phyloP scores from a whole-genome alignment of 2,113 vertebrate genomes.

The Lagopus leucura region DNA sequence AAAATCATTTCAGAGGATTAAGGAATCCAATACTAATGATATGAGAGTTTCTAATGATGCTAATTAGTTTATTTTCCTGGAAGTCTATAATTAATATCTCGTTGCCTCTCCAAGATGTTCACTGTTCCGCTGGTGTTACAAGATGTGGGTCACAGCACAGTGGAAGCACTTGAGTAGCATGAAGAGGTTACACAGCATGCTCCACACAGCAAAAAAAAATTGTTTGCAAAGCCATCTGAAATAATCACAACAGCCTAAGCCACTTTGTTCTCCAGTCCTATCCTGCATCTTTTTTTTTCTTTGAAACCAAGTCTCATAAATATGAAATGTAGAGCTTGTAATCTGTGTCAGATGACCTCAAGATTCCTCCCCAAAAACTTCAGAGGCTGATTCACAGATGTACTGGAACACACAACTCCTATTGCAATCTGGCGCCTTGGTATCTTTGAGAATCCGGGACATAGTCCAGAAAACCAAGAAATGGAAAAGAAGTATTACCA shows the following conservation, averaged over 20 bases:
- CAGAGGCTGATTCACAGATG: constrained; percentile 53
- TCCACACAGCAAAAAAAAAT: neutral
- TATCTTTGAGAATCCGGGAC: constrained; percentile 49
- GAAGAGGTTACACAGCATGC: neutral
- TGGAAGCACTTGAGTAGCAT: neutral
- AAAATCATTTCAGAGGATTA: neutral
- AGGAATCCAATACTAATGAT: neutral
- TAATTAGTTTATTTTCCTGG: neutral
- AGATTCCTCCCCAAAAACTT: constrained; percentile 13
- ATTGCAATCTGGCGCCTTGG: constrained; percentile 52
- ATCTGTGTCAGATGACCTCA: constrained; percentile 46
- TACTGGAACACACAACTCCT: constrained; percentile 49
- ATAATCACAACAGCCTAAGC: neutral
- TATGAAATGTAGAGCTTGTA: constrained; percentile 25
- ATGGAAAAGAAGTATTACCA: constrained; percentile 12
- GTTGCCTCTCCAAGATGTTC: neutral
- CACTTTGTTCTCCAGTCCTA: neutral
- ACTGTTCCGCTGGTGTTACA: neutral
- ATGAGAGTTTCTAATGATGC: neutral
- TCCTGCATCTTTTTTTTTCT: neutral
- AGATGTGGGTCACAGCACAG: neutral
- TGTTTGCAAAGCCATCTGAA: neutral
- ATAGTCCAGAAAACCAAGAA: constrained; percentile 15
- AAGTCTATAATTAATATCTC: constrained; percentile 21
- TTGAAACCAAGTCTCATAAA: constrained; percentile 20